Evolutionary conservation across 1,140 invertebrate genomes (phyloP), one percentile per base, ranked within the genome.

Genomic region (Saccostrea glomerata): DNA sequence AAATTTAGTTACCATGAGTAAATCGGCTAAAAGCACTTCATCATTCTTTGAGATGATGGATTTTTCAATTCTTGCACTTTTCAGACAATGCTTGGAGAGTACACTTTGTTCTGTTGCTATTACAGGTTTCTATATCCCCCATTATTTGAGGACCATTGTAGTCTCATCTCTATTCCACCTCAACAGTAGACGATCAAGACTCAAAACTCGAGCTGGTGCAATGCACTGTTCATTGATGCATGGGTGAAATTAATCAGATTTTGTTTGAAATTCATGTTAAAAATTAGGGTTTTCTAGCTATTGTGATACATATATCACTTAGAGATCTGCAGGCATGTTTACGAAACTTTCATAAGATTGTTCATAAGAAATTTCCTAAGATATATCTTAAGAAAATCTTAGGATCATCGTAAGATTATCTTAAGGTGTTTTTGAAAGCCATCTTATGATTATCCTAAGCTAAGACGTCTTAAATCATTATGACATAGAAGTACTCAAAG

Each of bases 11-110:
- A 77, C 4, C 13, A 77, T 17, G 70, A 77, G 70, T 77, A 30
- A 15, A 77, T 77, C 70, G 25, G 25, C 70, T 30, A 77, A 77
- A 77, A 30, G 70, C 70, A 77, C 70, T 77, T 77, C 70, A 77
- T 77, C 70, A 77, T 36, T 77, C 70, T 15, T 12, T 77, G 70
- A 77, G 25, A 77, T 77, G 70, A 77, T 77, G 70, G 70, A 77
- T 36, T 77, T 77, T 77, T 77, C 30, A 25, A 30, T 30, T 77
- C 30, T 25, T 30, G 23, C 23, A 23, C 9, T 17, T 30, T 30
- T 77, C 70, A 11, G 70, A 77, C 25, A 77, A 77, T 77, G 13
- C 70, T 30, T 13, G 13, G 25, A 13, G 25, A 36, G 70, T 30
- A 77, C 15, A 25, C 70, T 30, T 25, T 73, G n/a, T 23, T 36